phyloP scores from a whole-genome alignment of 2,797 vertebrate genomes.

The Pantherophis vulpinus region DNA sequence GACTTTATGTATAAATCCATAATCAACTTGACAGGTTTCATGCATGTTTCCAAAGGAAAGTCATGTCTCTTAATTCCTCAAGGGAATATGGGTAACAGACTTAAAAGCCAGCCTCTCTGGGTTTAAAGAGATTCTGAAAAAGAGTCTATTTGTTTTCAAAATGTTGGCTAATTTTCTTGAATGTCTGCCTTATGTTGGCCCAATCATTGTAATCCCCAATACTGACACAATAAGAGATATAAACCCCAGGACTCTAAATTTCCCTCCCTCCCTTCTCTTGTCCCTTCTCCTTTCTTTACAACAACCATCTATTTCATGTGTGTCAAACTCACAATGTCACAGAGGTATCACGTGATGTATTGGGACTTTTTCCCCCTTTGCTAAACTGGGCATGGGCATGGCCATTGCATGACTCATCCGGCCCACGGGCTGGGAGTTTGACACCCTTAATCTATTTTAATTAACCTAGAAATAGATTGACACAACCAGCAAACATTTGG shows the following conservation, averaged over 20 bases:
- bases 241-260: slow-evolving; percentile 1
- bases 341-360: too few species aligned
- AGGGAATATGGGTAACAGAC: slow-evolving; percentile 15
- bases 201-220: slow-evolving; percentile 47
- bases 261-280: not conserved
- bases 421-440: too few species aligned
- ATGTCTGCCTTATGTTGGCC: slow-evolving; percentile 58
- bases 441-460: not conserved
- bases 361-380: too few species aligned
- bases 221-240: slow-evolving; percentile 32
- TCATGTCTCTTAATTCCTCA: not conserved
- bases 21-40: slow-evolving; percentile 5
- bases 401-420: too few species aligned
- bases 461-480: not conserved
- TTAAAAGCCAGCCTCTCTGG: not conserved
- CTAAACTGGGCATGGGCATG: too few species aligned
- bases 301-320: not conserved
- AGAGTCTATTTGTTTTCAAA: slow-evolving; percentile 55
- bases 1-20: slow-evolving; percentile 9
- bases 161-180: slow-evolving; percentile 44
- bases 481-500: slow-evolving; percentile 6
- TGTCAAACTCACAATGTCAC: too few species aligned
- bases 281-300: not conserved
- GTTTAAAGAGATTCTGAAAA: slow-evolving; percentile 27
- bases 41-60: not conserved